phyloP scores from a whole-genome alignment of 2,113 vertebrate genomes.

The Pogona vitticeps region DNA sequence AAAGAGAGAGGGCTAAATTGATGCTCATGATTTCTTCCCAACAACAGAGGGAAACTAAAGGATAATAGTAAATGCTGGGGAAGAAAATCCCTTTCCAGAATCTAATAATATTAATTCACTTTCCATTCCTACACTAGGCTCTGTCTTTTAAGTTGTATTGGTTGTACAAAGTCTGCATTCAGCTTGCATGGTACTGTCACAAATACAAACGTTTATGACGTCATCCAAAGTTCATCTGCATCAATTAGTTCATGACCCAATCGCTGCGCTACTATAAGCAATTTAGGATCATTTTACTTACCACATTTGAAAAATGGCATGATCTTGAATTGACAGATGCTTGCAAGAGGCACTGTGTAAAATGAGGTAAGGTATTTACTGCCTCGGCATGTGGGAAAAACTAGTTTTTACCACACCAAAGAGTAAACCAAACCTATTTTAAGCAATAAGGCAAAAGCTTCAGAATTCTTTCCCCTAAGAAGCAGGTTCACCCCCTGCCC shows the following conservation, averaged over 20 bases:
- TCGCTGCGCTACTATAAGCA: not conserved
- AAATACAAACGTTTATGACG: not conserved
- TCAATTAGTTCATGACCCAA: not conserved
- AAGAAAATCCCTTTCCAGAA: not conserved
- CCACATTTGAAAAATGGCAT: not conserved
- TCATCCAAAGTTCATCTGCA: not conserved
- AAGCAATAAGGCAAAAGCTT: not conserved
- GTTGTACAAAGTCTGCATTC: not conserved
- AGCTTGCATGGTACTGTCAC: not conserved
- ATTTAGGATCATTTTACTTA: not conserved
- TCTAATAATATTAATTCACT: not conserved
- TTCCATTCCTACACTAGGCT: too few relatives aligned
- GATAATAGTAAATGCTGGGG: not conserved
- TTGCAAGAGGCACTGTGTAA: not conserved
- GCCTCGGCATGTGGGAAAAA: not conserved
- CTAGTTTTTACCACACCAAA: not conserved
- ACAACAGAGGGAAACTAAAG: not conserved
- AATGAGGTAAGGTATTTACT: not conserved
- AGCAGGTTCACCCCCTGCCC: not conserved
- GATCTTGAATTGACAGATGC: not conserved
- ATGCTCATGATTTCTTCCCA: not conserved
- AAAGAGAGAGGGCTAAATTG: too few relatives aligned
- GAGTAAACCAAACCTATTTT: not conserved
- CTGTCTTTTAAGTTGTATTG: not conserved
- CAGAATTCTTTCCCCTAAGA: not conserved